Conservation (phyloP, 2,113 vertebrate genomes). For the Lates calcarifer region DNA sequence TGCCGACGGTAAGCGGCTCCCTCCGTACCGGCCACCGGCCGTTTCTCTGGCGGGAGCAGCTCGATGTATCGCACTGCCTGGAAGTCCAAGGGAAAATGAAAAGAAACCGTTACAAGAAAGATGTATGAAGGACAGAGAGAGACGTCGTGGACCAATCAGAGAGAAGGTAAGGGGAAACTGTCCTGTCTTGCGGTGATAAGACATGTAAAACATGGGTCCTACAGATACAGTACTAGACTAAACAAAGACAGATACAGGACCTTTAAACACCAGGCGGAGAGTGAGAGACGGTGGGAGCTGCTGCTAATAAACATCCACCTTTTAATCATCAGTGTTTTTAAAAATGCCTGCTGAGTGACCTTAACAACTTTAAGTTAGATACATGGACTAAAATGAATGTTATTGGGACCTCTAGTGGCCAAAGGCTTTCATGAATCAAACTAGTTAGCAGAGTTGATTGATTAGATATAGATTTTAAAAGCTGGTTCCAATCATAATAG, state of each 20-base stretch:
- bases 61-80: slow-evolving; percentile 96
- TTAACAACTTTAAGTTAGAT: neutral
- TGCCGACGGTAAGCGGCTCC: slow-evolving; percentile 97
- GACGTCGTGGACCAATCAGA: slow-evolving; percentile 33
- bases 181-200: slow-evolving; percentile 6
- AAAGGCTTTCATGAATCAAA: neutral
- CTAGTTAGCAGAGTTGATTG: too few relatives aligned
- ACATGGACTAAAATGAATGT: neutral
- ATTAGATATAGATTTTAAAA: too few relatives aligned
- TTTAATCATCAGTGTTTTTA: neutral
- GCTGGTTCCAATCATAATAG: too few relatives aligned
- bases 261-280: neutral
- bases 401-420: neutral
- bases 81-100: neutral
- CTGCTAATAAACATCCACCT: neutral
- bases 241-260: slow-evolving; percentile 39
- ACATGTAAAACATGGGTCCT: slow-evolving; percentile 28
- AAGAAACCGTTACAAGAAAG: neutral
- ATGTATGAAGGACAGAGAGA: slow-evolving; percentile 18
- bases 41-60: slow-evolving; percentile 94
- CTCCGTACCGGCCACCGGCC: slow-evolving; percentile 92
- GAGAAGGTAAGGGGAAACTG: neutral
- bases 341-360: neutral
- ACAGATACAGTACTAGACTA: slow-evolving; percentile 51
- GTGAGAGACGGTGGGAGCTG: neutral